Evolutionary conservation across 2,113 vertebrate species (phyloP), one percentile per base, ranked within the genome.

Genomic region (Zapornia atra): DNA sequence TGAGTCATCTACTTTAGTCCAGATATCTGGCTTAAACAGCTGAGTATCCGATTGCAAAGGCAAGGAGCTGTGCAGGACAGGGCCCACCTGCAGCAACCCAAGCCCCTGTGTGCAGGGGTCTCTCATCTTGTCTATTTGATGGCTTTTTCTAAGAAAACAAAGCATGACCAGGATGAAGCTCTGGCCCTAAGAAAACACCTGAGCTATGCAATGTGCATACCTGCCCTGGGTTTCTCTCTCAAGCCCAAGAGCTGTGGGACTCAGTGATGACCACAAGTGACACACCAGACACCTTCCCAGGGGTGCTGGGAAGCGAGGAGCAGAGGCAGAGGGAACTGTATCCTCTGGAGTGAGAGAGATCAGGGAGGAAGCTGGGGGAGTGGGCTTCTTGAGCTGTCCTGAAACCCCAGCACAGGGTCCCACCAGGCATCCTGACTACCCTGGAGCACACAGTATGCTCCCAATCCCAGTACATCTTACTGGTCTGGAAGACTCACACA

Each of bases 1-100:
- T 16, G 42, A 96, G 57, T 91, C 93, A 90, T 82, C 93, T 53
- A 85, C 77, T 92, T 92, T 59, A 85, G 72, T 82, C 57, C 40
- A 86, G 84, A 76, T 87, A 95, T 77, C 94, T 95, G 81, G 42
- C 61, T 96, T 89, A 95, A 87, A 96, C 46, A 76, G 82, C 53
- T 65, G 89, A 90, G 40, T 65, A 72, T 72, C 70, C 63, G 57
- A 29, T 76, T 87, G 65, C 69, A 69, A 83, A 86, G 50, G 69
- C 72, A 73, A 66, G 12, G 51, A 94, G 54, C 65, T 90, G 26
- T 29, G 59, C 24, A n/a, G 0, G 6, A 92, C 8, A 85, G 51
- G 72, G 31, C 79, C 56, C 36, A 42, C 26, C n/a, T 83, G 38
- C 54, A 92, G n/a, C 70, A 88, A n/a, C n/a, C n/a, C n/a, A n/a